Conservation (phyloP, 2,888 invertebrate species). For the Ichneumoninae sp. region DNA sequence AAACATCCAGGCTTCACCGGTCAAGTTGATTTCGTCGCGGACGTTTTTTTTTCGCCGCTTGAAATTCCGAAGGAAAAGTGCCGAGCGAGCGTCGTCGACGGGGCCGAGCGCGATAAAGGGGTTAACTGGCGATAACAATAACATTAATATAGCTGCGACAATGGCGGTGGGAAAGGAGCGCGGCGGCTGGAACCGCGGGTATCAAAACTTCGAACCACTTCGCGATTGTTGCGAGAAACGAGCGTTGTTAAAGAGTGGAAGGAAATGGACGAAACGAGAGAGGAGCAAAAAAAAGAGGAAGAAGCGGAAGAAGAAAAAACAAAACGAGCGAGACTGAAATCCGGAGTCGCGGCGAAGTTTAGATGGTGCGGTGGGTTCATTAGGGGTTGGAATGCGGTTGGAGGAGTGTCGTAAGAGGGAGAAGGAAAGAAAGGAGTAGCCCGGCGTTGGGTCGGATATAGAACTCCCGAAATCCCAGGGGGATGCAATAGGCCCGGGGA, state of each 20-base stretch:
- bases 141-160: conserved; percentile 56
- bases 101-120: conserved; percentile 59
- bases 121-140: conserved; percentile 66
- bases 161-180: conserved; percentile 43
- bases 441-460: conserved; percentile 10
- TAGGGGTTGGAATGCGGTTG: conserved; percentile 69
- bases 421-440: conserved; percentile 22
- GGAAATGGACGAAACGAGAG: conserved; percentile 41
- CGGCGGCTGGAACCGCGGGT: conserved; percentile 48
- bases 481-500: conserved; percentile 77
- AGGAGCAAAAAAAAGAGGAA: conserved; percentile 48
- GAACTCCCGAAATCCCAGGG: conserved; percentile 75
- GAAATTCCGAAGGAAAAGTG: conserved; percentile 46
- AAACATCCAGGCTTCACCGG: conserved; percentile 13
- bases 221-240: conserved; percentile 73
- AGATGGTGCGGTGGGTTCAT: conserved; percentile 75
- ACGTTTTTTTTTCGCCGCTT: conserved; percentile 1
- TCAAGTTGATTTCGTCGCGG: conserved; percentile 33
- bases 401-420: conserved; percentile 60
- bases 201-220: conserved; percentile 75
- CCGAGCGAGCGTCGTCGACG: conserved; percentile 42
- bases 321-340: conserved; percentile 51
- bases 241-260: conserved; percentile 59
- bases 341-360: conserved; percentile 75
- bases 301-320: conserved; percentile 22